These are phyloP conservation scores for Clarias magur DNA, from an alignment of 2,113 vertebrate genomes.

Conservation along the genomic window DNA sequence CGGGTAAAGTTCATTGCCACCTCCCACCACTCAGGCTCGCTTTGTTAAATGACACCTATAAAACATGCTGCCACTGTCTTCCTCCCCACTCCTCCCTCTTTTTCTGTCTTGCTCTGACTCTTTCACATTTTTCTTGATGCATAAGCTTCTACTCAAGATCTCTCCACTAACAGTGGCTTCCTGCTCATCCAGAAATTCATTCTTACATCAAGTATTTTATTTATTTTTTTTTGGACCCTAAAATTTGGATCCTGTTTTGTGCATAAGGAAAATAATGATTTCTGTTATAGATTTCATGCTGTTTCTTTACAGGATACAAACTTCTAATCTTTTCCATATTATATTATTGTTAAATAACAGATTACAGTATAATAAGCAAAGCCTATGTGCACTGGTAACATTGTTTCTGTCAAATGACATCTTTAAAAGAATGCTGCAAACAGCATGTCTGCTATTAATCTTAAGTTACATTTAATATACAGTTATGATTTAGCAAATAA, in stretches of 20 bases:
- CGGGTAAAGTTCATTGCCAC: constrained; percentile 73
- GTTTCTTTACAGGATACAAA: background rate
- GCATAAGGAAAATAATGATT: background rate
- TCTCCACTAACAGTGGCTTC: constrained; percentile 27
- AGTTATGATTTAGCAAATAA: background rate
- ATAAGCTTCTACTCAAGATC: constrained; percentile 41
- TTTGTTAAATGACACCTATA: constrained; percentile 76
- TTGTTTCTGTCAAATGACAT: background rate
- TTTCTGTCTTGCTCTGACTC: constrained; percentile 44
- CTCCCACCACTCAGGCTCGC: constrained; percentile 65
- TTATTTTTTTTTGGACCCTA: background rate
- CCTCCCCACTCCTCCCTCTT: constrained; percentile 43
- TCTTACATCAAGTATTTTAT: background rate
- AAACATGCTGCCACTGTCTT: constrained; percentile 61
- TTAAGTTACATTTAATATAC: background rate
- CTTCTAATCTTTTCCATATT: background rate
- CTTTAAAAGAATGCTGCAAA: background rate
- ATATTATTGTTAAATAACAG: background rate
- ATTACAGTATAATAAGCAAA: background rate
- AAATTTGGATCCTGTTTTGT: constrained; percentile 1
- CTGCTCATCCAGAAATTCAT: constrained; percentile 34
- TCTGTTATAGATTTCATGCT: background rate
- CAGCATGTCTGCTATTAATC: background rate
- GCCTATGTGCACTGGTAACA: background rate
- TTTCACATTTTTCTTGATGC: constrained; percentile 26